Conservation (phyloP, 2,797 vertebrate species). For the Atherinosoma microstoma region DNA sequence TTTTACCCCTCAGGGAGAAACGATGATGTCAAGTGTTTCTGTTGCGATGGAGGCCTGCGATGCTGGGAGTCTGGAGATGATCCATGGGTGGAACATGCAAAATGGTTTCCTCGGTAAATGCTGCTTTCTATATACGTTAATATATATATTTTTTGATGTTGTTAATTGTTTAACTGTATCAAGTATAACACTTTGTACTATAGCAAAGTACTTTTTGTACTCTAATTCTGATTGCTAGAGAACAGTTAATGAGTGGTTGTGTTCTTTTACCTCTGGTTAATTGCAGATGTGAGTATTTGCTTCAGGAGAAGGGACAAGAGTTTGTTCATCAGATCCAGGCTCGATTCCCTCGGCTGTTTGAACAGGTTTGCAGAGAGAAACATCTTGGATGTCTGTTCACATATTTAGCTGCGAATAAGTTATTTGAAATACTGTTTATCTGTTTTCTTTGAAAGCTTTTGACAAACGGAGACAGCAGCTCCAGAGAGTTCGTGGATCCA, state of each 20-base stretch:
- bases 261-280: slow-evolving; percentile 5
- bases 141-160: neutral
- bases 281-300: slow-evolving; percentile 93
- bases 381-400: neutral
- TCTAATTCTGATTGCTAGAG: neutral
- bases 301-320: slow-evolving; percentile 92
- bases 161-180: neutral
- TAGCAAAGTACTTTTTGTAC: neutral
- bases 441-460: slow-evolving; percentile 83
- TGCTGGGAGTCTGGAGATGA: slow-evolving; percentile 99
- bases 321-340: slow-evolving; percentile 96
- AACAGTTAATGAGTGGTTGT: neutral
- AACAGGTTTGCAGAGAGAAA: slow-evolving; percentile 86
- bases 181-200: neutral
- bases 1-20: slow-evolving; percentile 86
- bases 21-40: slow-evolving; percentile 98
- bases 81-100: slow-evolving; percentile 98
- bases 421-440: neutral
- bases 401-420: neutral
- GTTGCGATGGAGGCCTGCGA: slow-evolving; percentile 96
- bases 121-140: neutral
- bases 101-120: slow-evolving; percentile 98
- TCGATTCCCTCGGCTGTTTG: slow-evolving; percentile 95
- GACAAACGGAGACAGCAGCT: slow-evolving; percentile 88
- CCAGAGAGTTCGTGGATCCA: slow-evolving; percentile 91